Percentiles rank a stretch among this genome's conserved stretches.
phyloP scores from a whole-genome alignment of 1,140 invertebrate genomes.

The Leptopilina boulardi region DNA sequence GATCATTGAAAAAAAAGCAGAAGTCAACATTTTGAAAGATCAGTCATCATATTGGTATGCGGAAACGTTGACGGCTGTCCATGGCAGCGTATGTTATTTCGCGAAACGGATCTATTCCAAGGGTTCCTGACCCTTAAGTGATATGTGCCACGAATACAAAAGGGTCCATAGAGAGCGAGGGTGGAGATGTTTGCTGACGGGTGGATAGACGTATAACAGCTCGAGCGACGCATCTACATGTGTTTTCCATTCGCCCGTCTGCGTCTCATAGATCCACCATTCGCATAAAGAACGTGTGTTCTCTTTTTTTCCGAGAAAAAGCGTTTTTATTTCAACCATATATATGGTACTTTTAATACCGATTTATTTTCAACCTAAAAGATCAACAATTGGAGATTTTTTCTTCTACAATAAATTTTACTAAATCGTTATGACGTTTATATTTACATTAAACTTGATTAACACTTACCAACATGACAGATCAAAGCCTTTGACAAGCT shows the following conservation, averaged over 20 bases:
- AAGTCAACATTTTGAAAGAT: conserved; percentile 34
- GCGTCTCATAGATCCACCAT: background rate
- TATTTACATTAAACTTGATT: no score
- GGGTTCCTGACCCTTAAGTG: conserved; percentile 72
- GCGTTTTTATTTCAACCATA: conserved; percentile 27
- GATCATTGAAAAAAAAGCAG: background rate
- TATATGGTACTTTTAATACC: conserved; percentile 27
- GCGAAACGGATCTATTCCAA: conserved; percentile 73
- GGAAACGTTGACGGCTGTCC: conserved; percentile 62
- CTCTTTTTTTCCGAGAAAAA: background rate
- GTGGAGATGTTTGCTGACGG: conserved; percentile 58
- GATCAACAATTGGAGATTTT: background rate
- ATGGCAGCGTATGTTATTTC: conserved; percentile 71
- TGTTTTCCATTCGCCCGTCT: conserved; percentile 69
- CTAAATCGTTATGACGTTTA: no score
- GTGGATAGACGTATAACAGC: conserved; percentile 45
- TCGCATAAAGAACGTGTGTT: background rate
- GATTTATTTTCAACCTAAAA: conserved; percentile 3
- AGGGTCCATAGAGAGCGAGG: conserved; percentile 50
- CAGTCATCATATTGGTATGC: conserved; percentile 65
- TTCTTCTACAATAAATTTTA: no score
- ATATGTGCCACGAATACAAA: conserved; percentile 72
- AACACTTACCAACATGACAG: no score
- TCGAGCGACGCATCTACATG: conserved; percentile 66
- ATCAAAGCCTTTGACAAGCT: no score